phyloP scores from a whole-genome alignment of 2,888 invertebrate species.

The Aplocera efformata region DNA sequence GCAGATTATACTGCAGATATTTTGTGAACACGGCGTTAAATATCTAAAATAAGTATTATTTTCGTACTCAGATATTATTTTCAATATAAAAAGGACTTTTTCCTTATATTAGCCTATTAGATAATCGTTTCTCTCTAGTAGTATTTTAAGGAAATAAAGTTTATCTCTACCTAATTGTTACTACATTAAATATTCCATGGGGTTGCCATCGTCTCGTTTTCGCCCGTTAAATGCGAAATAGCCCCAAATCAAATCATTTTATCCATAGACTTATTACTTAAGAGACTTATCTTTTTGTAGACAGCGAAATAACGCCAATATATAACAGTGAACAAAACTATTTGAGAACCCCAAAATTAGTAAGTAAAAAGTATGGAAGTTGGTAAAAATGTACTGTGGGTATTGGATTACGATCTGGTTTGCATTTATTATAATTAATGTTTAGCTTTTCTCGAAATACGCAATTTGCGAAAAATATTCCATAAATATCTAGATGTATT shows the following conservation, averaged over 20 bases:
- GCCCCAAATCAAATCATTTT: too few species aligned
- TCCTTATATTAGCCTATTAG: conserved; percentile 30
- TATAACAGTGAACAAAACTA: too few species aligned
- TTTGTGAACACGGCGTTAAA: conserved; percentile 28
- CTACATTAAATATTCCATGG: neutral
- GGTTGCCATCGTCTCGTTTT: too few species aligned
- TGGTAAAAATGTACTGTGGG: neutral
- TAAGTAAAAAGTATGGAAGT: neutral
- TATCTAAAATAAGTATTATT: conserved; percentile 36
- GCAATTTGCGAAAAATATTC: conserved; percentile 2
- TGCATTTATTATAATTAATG: conserved; percentile 9
- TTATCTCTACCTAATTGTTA: conserved; percentile 8
- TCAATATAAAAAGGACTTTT: conserved; percentile 25
- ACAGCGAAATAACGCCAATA: too few species aligned
- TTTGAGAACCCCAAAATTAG: too few species aligned
- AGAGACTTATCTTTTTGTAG: too few species aligned
- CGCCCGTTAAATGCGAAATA: too few species aligned
- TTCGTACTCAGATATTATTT: conserved; percentile 37
- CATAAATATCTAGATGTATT: conserved; percentile 1
- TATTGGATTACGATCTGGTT: conserved; percentile 7
- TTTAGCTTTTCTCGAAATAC: conserved; percentile 6
- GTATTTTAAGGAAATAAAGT: conserved; percentile 26
- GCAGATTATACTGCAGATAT: too few species aligned
- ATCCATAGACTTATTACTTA: too few species aligned
- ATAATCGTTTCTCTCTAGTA: conserved; percentile 37